Base-by-base conservation (phyloP, 2,888 invertebrate species). In the Phaonia tiefii region DNA sequence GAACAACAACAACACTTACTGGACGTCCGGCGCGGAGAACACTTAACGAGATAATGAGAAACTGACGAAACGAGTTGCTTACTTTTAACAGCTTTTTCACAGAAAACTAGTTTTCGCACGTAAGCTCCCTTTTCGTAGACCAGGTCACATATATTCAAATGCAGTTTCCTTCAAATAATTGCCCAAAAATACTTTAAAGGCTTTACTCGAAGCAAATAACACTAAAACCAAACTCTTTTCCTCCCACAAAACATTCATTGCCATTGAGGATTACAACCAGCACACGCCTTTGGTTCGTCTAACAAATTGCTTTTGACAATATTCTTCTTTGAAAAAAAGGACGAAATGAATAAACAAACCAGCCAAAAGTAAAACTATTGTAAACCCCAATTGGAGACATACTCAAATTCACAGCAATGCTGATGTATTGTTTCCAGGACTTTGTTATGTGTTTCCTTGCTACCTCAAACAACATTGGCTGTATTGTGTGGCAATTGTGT, bases 221-320 rank as follows among this genome's bases (percentile, higher is more conserved):
- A n/a, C n/a, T n/a, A n/a, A n/a, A 44, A 44, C 11, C 2, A n/a
- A n/a, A n/a, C 11, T 2, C 11, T n/a, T 44, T 44, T 11, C 13
- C 44, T n/a, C 11, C 11, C 3, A 4, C 13, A 44, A 8, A 4
- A 13, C 4, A 44, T 44, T 44, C 13, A 2, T n/a, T 44, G 2
- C n/a, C n/a, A n/a, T 11, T 2, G 11, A 44, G 44, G 44, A 11
- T 44, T 44, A n/a, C 11, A 44, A 44, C n/a, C 2, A 5, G 31
- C 8, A 8, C 8, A 31, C 8, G 39, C 44, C n/a, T 44, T 4
- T 44, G 2, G n/a, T 8, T 3, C 11, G 3, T 44, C 2, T 11
- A n/a, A n/a, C n/a, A 44, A 44, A 44, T n/a, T 11, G 11, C n/a
- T 44, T 44, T 44, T 44, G 44, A n/a, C 44, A 44, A 44, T n/a